Base-by-base conservation (phyloP, 2,888 invertebrate species). In the Ornithoptera priamus region DNA sequence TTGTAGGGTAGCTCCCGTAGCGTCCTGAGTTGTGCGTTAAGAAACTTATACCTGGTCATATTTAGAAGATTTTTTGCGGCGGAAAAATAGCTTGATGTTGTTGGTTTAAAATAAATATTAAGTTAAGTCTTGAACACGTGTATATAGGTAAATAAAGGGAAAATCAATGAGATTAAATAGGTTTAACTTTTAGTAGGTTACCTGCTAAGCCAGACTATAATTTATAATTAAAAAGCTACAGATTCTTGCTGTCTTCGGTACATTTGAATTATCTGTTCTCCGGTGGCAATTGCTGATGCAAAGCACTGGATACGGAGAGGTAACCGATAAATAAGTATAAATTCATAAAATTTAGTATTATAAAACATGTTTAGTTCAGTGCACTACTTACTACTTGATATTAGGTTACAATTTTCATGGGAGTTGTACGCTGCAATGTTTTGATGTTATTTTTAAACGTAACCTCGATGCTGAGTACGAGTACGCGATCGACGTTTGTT, bases 361-460 rank as follows among this genome's bases (percentile, higher is more conserved):
- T 20, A n/a, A 20, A 56, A 56, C 8, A 20, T n/a, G n/a, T 18
- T 56, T 56, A 56, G n/a, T n/a, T 18, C 7, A 56, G 7, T 56
- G 20, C 56, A 56, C 7, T 20, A 20, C 20, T n/a, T 30, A 5
- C 10, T n/a, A n/a, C 56, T 18, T 15, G 20, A 56, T 20, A 56
- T n/a, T 20, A 53, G 1, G 8, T 12, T 18, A 20, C n/a, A 20
- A n/a, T 20, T 56, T n/a, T n/a, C 20, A 10, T n/a, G 57, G 22
- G 1, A 2, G 57, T 58, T 22, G 18, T 58, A 22, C 22, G 12
- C 15, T 58, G 57, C 57, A 58, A 58, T 22, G 57, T 22, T 22
- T 22, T n/a, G 10, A 62, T 46, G 42, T 62, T 46, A 39, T 42
- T 62, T 39, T 39, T 62, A 42, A 62, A 62, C 20, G 12, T 58